phyloP scores from a whole-genome alignment of 2,888 invertebrate species.

The Acleris emargana region DNA sequence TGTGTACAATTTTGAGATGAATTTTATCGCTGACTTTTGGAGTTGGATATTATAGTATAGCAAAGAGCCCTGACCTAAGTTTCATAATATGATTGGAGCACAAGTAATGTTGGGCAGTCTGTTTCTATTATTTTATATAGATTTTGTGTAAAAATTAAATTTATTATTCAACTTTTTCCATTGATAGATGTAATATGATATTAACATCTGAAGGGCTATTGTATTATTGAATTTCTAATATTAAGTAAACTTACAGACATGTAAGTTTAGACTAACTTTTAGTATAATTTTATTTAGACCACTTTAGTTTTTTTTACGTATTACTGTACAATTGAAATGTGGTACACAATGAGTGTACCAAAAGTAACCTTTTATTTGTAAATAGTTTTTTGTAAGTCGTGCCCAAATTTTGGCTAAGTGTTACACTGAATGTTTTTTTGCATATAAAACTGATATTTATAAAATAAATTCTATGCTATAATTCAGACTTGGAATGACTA shows the following conservation, averaged over 20 bases:
- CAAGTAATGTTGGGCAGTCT: conserved; percentile 20
- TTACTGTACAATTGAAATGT: conserved; percentile 29
- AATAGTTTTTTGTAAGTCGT: conserved; percentile 41
- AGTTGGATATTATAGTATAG: conserved; percentile 40
- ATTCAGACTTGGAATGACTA: conserved; percentile 35
- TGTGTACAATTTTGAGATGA: conserved; percentile 59
- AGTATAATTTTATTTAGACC: conserved; percentile 29
- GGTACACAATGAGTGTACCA: conserved; percentile 38
- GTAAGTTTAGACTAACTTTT: conserved; percentile 32
- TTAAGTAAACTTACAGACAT: conserved; percentile 28
- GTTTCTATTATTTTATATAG: conserved; percentile 25
- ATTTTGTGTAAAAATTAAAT: conserved; percentile 20
- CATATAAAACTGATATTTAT: conserved; percentile 16
- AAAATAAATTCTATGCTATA: conserved; percentile 17
- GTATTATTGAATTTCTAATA: conserved; percentile 32
- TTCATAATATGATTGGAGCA: conserved; percentile 13
- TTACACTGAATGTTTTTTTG: conserved; percentile 23
- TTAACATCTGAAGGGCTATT: conserved; percentile 30
- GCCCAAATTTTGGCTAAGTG: conserved; percentile 42
- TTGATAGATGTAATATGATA: conserved; percentile 32
- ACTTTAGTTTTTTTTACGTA: conserved; percentile 28
- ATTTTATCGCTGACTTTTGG: conserved; percentile 51
- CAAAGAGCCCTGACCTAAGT: conserved; percentile 18
- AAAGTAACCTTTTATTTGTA: conserved; percentile 49
- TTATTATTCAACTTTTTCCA: conserved; percentile 19